Base-by-base conservation (phyloP, 1,140 invertebrate genomes). In the Cotesia vestalis region DNA sequence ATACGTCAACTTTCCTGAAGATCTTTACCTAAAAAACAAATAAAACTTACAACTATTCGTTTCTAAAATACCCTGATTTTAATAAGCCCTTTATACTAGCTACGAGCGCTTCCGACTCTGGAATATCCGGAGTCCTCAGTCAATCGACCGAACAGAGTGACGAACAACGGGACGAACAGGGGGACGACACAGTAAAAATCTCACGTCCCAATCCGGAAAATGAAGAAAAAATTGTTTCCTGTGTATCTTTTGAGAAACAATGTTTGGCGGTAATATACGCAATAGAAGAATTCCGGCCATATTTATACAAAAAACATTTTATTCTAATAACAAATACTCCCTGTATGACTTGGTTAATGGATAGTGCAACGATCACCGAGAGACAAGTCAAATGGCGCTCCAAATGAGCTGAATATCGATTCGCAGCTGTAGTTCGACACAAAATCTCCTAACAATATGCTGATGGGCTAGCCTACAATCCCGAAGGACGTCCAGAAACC, bases 261-360 rank as follows among this genome's bases (percentile, higher is more conserved):
- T 71, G 62, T 34, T 53, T 77, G 9, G 72, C 72, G 3, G 66
- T 74, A 4, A 69, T 87, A 4, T 81, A 74, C 73, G 82, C 79
- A 0, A 75, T 86, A 2, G 73, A 83, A 74, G 70, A 85, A 46
- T 88, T 87, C 64, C 57, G 78, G 57, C 77, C 78, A 11, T 89
- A 84, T 73, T 70, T 89, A 2, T 80, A 80, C 61, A 81, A 80
- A 14, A 79, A 55, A 20, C 75, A 80, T 40, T 88, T 89, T 75
- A 79, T 17, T 4, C 77, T 88, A 1, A 63, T 80, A 17, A 87
- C 86, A 0, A 87, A 89, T 71, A 86, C 87, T 63, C 75, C 78
- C 61, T 79, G 81, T 1, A 74, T 88, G 27, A 69, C 64, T 61
- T 88, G 80, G 78, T 70, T 89, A 17, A 27, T 40, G 5, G 34